Base-by-base conservation (phyloP, 92 coral and sea anemone genomes). In the Phenganax marumi region DNA sequence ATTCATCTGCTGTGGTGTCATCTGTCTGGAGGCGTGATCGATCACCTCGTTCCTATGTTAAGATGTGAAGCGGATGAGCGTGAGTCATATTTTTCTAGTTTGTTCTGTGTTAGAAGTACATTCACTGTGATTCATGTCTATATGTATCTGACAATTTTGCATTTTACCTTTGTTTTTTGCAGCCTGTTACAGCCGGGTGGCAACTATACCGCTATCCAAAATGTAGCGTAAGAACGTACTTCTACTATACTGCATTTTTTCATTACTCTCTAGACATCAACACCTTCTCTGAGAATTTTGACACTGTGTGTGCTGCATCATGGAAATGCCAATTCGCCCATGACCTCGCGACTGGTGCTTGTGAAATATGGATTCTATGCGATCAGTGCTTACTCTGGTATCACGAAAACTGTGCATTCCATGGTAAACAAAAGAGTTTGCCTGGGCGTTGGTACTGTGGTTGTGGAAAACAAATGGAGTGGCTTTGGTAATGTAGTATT, bases 1-100 rank as follows among this genome's bases (percentile, higher is more conserved):
- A 24, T 66, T 66, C 72, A 66, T 33, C 49, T 66, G 3, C 72
- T 66, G 14, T 66, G 72, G 72, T 66, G 72, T n/a, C 49, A 25
- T 24, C 8, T 66, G 14, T 66, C 72, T 25, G 50, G 72, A 10
- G 72, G 72, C 17, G 17, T 66, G 5, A 23, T 66, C 1, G 24
- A 33, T 33, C 72, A 66, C 26, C 12, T 66, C 6, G 72, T 66
- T 25, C 72, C 72, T 5, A 10, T 33, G 50, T 2, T 66, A 18
- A 66, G 50, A 66, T 66, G n/a, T 66, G 48, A 66, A 24, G 12
- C 50, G 12, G 50, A 66, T 9, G 48, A 19, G 72, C 49, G 48
- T 66, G 43, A 66, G 72, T 25, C 6, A n/a, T 66, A 66, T 66
- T 1, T 58, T 8, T 58, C n/a, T 13, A 23, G 21, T 18, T 58